phyloP scores from a whole-genome alignment of 2,113 vertebrate species.

The Bos taurus region DNA sequence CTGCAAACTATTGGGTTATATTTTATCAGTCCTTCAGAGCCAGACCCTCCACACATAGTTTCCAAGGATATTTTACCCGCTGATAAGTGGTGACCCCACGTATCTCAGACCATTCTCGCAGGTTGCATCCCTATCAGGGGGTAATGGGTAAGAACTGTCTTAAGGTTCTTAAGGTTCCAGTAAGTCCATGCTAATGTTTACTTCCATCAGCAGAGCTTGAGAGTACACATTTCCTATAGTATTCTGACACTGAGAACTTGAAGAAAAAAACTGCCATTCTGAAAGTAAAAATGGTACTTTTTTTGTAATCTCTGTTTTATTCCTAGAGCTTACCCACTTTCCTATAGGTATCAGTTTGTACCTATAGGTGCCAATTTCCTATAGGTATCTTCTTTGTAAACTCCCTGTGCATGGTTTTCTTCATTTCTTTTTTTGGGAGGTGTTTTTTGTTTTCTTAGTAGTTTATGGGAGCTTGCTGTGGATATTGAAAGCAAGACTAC shows the following conservation, averaged over 20 bases:
- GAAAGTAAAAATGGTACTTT: background rate
- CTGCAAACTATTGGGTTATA: background rate
- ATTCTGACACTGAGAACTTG: background rate
- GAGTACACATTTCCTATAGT: background rate
- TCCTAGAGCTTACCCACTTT: background rate
- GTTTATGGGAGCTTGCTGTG: background rate
- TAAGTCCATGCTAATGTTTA: background rate
- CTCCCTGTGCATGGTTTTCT: background rate
- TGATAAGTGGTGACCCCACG: background rate
- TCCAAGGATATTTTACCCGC: background rate
- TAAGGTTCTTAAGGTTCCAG: background rate
- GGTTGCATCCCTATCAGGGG: background rate
- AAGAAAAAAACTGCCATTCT: background rate
- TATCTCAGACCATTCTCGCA: background rate
- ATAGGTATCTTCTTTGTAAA: background rate
- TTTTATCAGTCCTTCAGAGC: background rate
- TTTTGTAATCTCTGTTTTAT: background rate
- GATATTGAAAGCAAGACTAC: background rate
- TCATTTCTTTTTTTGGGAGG: background rate
- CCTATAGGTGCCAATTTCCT: background rate
- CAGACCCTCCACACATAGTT: background rate
- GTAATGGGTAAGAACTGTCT: background rate
- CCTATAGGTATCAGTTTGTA: background rate
- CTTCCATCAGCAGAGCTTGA: background rate
- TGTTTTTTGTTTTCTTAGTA: background rate